Percentiles rank a stretch among this genome's conserved stretches.
These are phyloP conservation scores for Polyommatus iphigenia DNA, from an alignment of 2,888 invertebrate species.

Conservation along the genomic window DNA sequence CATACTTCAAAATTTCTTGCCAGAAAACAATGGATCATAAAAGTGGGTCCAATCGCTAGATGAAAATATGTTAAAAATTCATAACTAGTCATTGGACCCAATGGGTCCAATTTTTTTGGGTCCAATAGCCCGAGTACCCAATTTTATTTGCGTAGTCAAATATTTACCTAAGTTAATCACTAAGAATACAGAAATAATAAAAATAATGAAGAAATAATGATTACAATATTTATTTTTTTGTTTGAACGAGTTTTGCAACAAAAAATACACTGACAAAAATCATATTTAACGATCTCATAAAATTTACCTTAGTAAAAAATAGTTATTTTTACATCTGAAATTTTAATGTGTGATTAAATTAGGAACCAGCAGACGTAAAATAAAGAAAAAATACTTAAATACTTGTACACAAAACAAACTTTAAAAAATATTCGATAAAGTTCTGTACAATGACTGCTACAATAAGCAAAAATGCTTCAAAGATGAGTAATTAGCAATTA, in stretches of 20 bases:
- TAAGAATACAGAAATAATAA: background rate
- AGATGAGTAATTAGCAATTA: constrained; percentile 25
- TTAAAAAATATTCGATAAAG: background rate
- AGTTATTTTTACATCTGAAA: background rate
- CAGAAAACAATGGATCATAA: no score
- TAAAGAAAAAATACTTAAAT: no score
- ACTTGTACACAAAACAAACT: no score
- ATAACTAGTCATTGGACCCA: no score
- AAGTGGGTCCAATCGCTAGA: no score
- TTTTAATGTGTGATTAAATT: background rate
- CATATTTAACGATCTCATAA: background rate
- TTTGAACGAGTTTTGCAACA: background rate
- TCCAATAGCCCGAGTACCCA: no score
- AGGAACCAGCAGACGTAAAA: background rate
- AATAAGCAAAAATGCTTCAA: background rate
- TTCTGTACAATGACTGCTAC: background rate
- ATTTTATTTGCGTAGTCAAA: background rate
- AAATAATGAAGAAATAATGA: background rate
- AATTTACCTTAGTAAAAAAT: background rate
- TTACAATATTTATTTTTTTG: background rate
- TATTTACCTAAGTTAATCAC: background rate
- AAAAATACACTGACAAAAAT: background rate
- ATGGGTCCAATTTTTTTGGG: no score
- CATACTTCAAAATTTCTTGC: no score
- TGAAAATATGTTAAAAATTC: no score